phyloP scores from a whole-genome alignment of 1,140 invertebrate genomes.

The Cepaea nemoralis region DNA sequence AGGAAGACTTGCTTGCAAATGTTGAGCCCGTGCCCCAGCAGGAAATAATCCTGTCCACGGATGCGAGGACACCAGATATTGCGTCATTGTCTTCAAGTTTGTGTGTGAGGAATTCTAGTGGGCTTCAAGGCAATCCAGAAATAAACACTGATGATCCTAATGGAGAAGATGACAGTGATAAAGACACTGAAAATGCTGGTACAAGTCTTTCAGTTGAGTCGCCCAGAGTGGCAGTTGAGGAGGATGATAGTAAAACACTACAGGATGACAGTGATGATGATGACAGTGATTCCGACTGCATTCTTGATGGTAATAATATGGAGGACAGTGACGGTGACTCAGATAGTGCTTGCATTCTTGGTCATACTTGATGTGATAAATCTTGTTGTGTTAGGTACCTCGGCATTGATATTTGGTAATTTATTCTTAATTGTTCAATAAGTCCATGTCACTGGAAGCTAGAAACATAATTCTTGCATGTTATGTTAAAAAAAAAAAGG shows the following conservation, averaged over 20 bases:
- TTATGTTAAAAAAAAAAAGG: too few species aligned
- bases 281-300: conserved; percentile 20
- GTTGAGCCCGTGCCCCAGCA: background rate
- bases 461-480: too few species aligned
- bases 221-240: background rate
- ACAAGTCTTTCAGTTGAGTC: conserved; percentile 29
- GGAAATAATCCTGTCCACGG: background rate
- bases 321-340: conserved; percentile 12
- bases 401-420: too few species aligned
- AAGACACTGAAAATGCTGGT: background rate
- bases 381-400: too few species aligned
- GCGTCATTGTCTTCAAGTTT: background rate
- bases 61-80: background rate
- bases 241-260: background rate
- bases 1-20: too few species aligned
- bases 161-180: background rate
- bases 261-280: background rate
- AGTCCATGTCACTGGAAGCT: too few species aligned
- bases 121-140: background rate
- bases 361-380: background rate
- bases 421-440: too few species aligned
- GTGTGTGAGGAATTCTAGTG: background rate
- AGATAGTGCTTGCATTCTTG: conserved; percentile 16
- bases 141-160: background rate
- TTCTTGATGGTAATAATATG: background rate